Conservation (phyloP, 2,888 invertebrate species). For the Agrotis exclamationis region DNA sequence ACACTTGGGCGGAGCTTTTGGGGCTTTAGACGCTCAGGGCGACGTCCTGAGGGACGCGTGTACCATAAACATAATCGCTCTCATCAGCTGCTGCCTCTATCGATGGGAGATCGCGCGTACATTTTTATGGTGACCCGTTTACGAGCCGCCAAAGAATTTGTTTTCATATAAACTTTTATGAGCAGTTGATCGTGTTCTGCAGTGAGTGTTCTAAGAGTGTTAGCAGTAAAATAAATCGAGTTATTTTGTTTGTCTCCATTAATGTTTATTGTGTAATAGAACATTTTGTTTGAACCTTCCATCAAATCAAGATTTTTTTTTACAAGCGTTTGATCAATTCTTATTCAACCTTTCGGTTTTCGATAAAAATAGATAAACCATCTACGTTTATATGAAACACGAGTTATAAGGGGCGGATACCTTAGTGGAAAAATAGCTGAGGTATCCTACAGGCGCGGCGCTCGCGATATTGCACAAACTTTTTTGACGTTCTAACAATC, state of each 20-base stretch:
- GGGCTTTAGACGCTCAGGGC: constrained; percentile 79
- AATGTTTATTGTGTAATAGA: constrained; percentile 10
- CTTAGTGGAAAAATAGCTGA: constrained; percentile 51
- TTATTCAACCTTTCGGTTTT: neutral
- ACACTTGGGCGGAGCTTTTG: constrained; percentile 80
- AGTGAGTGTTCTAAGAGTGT: constrained; percentile 66
- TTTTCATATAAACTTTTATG: constrained; percentile 81
- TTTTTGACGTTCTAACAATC: constrained; percentile 69
- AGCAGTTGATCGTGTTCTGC: constrained; percentile 70
- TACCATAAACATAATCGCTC: constrained; percentile 86
- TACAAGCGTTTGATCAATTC: neutral
- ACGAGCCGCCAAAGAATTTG: constrained; percentile 81
- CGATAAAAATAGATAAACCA: constrained; percentile 16
- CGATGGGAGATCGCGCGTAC: constrained; percentile 75
- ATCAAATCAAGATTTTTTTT: constrained; percentile 17
- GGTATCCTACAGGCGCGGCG: constrained; percentile 41
- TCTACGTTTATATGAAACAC: constrained; percentile 26
- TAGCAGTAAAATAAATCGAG: constrained; percentile 57
- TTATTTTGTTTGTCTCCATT: constrained; percentile 43
- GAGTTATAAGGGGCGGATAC: constrained; percentile 15
- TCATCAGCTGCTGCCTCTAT: constrained; percentile 84
- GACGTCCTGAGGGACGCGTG: constrained; percentile 75
- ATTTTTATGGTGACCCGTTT: constrained; percentile 81
- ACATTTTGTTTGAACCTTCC: constrained; percentile 16
- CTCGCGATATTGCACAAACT: constrained; percentile 64